Conservation (phyloP, 2,113 vertebrate genomes). For the Mirounga angustirostris region DNA sequence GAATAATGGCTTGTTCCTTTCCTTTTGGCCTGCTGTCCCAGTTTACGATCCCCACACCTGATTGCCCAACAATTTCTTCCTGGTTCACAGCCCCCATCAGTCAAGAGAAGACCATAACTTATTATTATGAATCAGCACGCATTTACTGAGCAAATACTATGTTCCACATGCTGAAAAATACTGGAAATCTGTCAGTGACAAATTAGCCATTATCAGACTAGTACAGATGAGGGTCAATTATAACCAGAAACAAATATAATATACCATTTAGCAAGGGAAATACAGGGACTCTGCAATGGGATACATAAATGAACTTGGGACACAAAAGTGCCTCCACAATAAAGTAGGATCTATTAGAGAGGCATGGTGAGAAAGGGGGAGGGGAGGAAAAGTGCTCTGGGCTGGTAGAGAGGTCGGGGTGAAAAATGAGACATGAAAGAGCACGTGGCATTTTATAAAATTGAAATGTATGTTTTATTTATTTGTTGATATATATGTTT, state of each 20-base stretch:
- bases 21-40: not conserved
- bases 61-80: not conserved
- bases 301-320: not conserved
- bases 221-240: not conserved
- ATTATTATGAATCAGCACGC: not conserved
- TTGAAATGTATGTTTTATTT: not conserved
- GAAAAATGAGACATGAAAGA: not conserved
- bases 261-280: not conserved
- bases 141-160: not conserved
- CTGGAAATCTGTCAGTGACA: not conserved
- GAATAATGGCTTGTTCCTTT: not conserved
- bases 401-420: not conserved
- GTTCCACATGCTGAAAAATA: not conserved
- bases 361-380: not conserved
- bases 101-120: not conserved
- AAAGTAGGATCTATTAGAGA: not conserved
- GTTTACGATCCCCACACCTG: not conserved
- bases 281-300: not conserved
- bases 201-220: not conserved
- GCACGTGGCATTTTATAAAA: constrained; percentile 1
- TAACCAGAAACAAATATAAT: not conserved
- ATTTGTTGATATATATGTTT: not conserved
- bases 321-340: not conserved
- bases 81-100: not conserved
- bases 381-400: not conserved